Evolutionary conservation across 2,888 invertebrate genomes (phyloP).

Genomic region (Biston stratarius): DNA sequence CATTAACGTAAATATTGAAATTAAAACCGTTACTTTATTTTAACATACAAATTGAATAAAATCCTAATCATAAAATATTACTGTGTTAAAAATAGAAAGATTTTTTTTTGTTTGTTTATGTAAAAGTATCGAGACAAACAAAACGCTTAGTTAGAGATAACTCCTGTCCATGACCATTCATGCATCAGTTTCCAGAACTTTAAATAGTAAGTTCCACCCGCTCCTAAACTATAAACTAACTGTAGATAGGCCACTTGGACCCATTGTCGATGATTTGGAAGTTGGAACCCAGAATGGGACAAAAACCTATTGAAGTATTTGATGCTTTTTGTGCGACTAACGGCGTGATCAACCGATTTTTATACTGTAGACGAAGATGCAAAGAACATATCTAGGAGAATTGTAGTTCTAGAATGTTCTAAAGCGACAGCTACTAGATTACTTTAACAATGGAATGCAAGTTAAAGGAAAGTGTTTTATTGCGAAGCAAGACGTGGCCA

Average conservation of each 20-base stretch:
- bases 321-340: slow-evolving; percentile 35
- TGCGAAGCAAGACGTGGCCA: no score
- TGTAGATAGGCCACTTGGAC: slow-evolving; percentile 23
- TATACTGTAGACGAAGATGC: neutral
- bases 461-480: no score
- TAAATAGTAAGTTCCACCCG: neutral
- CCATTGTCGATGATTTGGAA: slow-evolving; percentile 32
- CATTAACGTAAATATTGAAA: no score
- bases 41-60: no score
- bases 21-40: no score
- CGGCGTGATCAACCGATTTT: slow-evolving; percentile 26
- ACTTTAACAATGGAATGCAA: no score
- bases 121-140: no score
- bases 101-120: no score
- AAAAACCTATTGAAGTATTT: slow-evolving; percentile 35
- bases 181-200: neutral
- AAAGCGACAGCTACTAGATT: neutral
- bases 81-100: no score
- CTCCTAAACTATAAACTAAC: slow-evolving; percentile 26
- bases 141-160: no score
- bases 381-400: neutral
- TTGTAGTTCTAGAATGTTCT: neutral
- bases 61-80: no score
- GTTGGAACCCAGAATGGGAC: slow-evolving; percentile 31
- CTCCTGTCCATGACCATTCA: no score